Percentiles rank a stretch among this genome's conserved stretches.
Evolutionary conservation across 2,888 invertebrate species (phyloP).

Genomic region (Drosophila nigricruria): DNA sequence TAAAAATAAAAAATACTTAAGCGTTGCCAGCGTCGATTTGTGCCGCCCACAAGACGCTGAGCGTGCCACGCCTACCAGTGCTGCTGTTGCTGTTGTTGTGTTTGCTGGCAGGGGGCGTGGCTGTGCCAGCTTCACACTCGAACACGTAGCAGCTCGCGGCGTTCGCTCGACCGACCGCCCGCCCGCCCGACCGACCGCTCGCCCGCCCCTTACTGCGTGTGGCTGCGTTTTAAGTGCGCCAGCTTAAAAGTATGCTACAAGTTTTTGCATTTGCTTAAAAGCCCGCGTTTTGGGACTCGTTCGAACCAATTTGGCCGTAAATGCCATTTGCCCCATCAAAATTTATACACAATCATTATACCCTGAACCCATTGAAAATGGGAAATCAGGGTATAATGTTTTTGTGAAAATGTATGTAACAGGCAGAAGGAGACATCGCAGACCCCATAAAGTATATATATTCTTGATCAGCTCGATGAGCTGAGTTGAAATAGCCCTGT

Average conservation of each 20-base stretch:
- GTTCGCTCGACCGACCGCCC: constrained; percentile 16
- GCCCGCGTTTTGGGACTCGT: constrained; percentile 48
- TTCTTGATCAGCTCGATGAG: too few species aligned
- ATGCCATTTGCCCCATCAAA: constrained; percentile 27
- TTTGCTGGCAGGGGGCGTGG: constrained; percentile 68
- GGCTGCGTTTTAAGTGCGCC: constrained; percentile 44
- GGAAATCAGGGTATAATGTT: too few species aligned
- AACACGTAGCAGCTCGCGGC: constrained; percentile 76
- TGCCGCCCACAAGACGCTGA: constrained; percentile 56
- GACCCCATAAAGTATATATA: too few species aligned
- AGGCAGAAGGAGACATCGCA: too few species aligned
- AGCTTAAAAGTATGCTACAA: constrained; percentile 78
- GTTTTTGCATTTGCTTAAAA: constrained; percentile 77
- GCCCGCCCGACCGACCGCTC: background rate
- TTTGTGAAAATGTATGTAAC: too few species aligned
- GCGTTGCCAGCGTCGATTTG: constrained; percentile 76
- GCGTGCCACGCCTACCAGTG: constrained; percentile 16
- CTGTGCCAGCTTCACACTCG: constrained; percentile 76
- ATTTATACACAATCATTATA: constrained; percentile 37
- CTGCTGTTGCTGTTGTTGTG: too few species aligned
- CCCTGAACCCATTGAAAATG: too few species aligned
- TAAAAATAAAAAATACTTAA: constrained; percentile 54
- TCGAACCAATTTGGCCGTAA: constrained; percentile 60
- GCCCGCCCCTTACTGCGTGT: background rate
- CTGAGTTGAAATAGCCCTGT: too few species aligned